Evolutionary conservation across 2,113 vertebrate genomes (phyloP).

Genomic region (Furnarius figulus): DNA sequence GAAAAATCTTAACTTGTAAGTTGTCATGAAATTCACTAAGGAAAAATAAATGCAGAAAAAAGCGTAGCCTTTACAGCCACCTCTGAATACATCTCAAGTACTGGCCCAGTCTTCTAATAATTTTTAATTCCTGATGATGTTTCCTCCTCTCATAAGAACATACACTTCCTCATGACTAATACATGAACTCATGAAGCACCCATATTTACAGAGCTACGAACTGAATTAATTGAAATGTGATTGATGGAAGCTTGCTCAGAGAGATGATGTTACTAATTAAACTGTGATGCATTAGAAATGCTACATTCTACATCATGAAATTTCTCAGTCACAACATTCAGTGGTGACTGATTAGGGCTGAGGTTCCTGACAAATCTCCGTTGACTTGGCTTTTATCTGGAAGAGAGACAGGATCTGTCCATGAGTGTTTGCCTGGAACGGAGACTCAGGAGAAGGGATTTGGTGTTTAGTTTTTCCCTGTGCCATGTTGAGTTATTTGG

Average conservation of each 20-base stretch:
- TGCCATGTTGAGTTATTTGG: background rate
- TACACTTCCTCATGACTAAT: background rate
- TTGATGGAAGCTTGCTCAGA: slow-evolving; percentile 22
- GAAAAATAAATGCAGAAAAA: background rate
- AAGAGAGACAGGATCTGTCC: background rate
- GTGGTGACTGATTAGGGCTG: background rate
- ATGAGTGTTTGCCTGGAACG: background rate
- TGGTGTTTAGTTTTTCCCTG: background rate
- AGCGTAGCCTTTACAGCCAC: background rate
- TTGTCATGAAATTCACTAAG: background rate
- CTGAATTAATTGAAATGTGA: slow-evolving; percentile 27
- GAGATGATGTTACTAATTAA: slow-evolving; percentile 64
- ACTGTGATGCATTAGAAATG: slow-evolving; percentile 17
- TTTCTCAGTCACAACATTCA: background rate
- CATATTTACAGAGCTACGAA: slow-evolving; percentile 31
- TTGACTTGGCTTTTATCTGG: background rate
- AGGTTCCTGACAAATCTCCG: background rate
- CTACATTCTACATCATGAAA: slow-evolving; percentile 21
- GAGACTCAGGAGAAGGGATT: background rate
- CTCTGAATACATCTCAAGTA: background rate
- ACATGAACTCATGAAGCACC: background rate
- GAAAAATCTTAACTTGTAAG: background rate
- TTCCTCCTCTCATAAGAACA: background rate
- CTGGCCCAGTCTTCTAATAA: background rate
- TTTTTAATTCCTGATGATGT: background rate